A percentile compares a stretch with the other conserved stretches of the same genome.
These are phyloP conservation scores for Pseudopipra pipra DNA, from an alignment of 2,113 vertebrate genomes.

Conservation along the genomic window DNA sequence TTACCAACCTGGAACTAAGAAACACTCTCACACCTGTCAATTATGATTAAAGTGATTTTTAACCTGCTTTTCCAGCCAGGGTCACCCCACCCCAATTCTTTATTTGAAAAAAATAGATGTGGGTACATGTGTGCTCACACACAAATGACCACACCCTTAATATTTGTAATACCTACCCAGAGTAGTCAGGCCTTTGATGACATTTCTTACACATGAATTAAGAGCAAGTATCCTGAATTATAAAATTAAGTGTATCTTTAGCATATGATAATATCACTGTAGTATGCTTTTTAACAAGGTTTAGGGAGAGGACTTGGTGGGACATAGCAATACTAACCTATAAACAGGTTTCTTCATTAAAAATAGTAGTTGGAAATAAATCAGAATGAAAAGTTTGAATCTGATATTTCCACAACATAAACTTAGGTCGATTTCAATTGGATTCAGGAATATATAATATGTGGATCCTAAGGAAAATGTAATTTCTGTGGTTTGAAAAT, in stretches of 20 bases:
- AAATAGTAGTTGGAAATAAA: not conserved
- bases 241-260: not conserved
- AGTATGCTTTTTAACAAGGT: not conserved
- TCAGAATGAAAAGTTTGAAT: not conserved
- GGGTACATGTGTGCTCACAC: rapidly evolving
- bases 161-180: not conserved
- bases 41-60: not conserved
- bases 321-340: not conserved
- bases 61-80: not conserved
- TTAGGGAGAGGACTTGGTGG: not conserved
- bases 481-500: not conserved
- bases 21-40: not conserved
- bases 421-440: not conserved
- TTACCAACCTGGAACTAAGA: not conserved
- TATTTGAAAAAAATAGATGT: rapidly evolving
- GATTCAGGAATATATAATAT: not conserved
- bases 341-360: not conserved
- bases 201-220: not conserved
- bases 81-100: not conserved
- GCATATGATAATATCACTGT: not conserved
- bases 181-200: not conserved
- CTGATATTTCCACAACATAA: not conserved
- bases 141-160: not conserved
- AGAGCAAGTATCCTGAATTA: not conserved
- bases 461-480: not conserved